Evolutionary conservation across 1,140 invertebrate genomes (phyloP).

Genomic region (Lycorma delicatula): DNA sequence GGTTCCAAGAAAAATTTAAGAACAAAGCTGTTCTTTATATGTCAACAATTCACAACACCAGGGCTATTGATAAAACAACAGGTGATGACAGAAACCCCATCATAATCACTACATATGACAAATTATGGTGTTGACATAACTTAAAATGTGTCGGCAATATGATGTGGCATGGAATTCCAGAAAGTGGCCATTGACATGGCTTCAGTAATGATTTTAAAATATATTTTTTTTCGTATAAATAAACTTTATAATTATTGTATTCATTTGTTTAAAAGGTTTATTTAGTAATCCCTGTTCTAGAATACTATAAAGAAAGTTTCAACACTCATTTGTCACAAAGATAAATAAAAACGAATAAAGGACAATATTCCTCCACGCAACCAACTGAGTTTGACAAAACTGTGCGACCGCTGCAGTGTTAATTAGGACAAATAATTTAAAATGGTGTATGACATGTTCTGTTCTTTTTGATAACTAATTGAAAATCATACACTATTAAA

Average conservation of each 20-base stretch:
- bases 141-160: slow-evolving; percentile 27
- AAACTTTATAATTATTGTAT: too few species aligned
- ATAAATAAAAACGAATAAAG: not conserved
- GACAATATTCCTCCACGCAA: not conserved
- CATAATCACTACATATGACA: slow-evolving; percentile 33
- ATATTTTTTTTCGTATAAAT: not conserved
- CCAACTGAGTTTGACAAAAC: not conserved
- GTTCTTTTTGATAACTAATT: too few species aligned
- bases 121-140: slow-evolving; percentile 36
- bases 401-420: not conserved
- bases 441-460: too few species aligned
- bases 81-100: slow-evolving; percentile 26
- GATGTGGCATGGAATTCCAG: not conserved
- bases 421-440: too few species aligned
- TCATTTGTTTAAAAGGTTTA: too few species aligned
- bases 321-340: too few species aligned
- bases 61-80: slow-evolving; percentile 4
- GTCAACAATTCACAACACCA: slow-evolving; percentile 19
- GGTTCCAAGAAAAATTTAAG: slow-evolving; percentile 18
- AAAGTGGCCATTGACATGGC: not conserved
- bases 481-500: too few species aligned
- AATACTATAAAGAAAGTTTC: too few species aligned
- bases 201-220: not conserved
- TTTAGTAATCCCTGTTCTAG: too few species aligned
- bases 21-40: slow-evolving; percentile 21